Base-by-base conservation (phyloP, 1,140 invertebrate species). In the Sitodiplosis mosellana region DNA sequence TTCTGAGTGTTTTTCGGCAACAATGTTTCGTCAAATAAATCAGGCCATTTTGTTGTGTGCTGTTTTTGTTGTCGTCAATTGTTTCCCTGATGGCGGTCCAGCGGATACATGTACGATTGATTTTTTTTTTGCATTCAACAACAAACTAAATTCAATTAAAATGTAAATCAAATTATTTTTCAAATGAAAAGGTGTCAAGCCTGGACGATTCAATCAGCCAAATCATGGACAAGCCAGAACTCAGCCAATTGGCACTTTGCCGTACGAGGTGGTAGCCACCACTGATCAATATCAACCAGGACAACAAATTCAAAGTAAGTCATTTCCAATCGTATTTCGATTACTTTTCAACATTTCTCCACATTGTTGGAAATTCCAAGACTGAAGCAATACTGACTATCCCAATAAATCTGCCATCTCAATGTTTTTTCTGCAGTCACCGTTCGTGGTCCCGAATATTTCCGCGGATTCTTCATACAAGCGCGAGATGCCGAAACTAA, bases 401-500 rank as follows among this genome's bases (percentile, higher is more conserved):
- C n/a, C n/a, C n/a, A n/a, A n/a, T n/a, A n/a, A n/a, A n/a, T n/a
- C n/a, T n/a, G n/a, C n/a, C n/a, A n/a, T 15, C 11, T 18, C 7
- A 41, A 8, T 8, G 7, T 52, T 45, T 55, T 50, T 49, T 52
- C 65, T 69, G 18, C 62, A 80, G 78, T 81, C 27, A 74, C 67
- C 22, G 75, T 81, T 45, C 63, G 67, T 34, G 78, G 77, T 0
- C 58, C 62, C 0, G 59, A 71, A 15, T 56, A 64, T 6, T 86
- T 85, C 63, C 77, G 81, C 52, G 83, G 83, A 11, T 84, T 86
- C 67, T 81, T 86, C 60, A 60, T 86, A n/a, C 81, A 85, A 64
- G 82, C 81, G 0, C 74, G 81, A 42, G 81, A 84, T 52, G 69
- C 72, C 1, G 64, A 71, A 19, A 76, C 75, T 0, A 69, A 82